Conservation (phyloP, 2,888 invertebrate genomes). For the Epistrophe grossulariae region DNA sequence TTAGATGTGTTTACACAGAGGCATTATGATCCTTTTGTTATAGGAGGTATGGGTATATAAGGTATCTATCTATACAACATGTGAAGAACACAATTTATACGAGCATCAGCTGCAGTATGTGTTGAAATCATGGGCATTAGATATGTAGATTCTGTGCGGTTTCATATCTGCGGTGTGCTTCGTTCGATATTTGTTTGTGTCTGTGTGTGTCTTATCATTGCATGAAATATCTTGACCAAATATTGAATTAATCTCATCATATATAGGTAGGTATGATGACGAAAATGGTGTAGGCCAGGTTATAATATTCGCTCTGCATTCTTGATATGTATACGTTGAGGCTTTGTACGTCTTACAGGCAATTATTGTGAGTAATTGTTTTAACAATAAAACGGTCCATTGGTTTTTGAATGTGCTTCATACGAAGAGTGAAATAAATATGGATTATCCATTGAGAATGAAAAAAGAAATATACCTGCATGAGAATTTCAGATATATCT, state of each 20-base stretch:
- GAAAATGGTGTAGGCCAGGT: constrained; percentile 5
- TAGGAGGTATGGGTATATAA: neutral
- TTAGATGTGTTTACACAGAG: constrained; percentile 34
- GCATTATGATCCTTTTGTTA: constrained; percentile 54
- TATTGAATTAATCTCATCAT: constrained; percentile 70
- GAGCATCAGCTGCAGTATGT: constrained; percentile 64
- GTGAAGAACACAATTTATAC: constrained; percentile 17
- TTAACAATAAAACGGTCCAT: constrained; percentile 41
- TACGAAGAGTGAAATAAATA: neutral
- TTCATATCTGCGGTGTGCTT: constrained; percentile 62
- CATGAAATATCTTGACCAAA: constrained; percentile 69
- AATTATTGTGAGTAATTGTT: constrained; percentile 60
- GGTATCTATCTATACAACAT: constrained; percentile 24
- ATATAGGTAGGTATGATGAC: constrained; percentile 16
- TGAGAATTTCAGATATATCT: too few species aligned
- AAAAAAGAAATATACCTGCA: constrained; percentile 12
- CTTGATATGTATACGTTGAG: neutral
- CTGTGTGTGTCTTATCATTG: constrained; percentile 39
- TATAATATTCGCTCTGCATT: too few species aligned
- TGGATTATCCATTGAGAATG: neutral
- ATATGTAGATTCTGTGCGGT: constrained; percentile 45
- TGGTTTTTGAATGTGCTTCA: constrained; percentile 40
- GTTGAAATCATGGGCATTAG: constrained; percentile 61
- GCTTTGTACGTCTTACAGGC: neutral
- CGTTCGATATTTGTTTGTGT: neutral